These are phyloP conservation scores for Epinephelus awoara DNA, from an alignment of 2,797 vertebrate species.

Conservation along the genomic window DNA sequence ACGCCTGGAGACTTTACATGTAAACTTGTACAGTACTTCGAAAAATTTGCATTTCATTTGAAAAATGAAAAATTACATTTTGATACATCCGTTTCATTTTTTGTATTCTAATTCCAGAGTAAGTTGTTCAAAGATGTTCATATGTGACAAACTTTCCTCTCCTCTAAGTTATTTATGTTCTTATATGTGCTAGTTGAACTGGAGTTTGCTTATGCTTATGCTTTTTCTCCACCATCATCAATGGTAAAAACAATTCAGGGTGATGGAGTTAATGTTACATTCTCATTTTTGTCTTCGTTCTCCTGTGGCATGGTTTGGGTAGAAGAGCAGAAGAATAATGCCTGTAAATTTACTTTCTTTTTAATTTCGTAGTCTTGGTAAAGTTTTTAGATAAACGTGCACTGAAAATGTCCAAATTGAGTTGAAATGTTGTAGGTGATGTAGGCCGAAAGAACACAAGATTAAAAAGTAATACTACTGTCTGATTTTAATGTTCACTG, in stretches of 20 bases:
- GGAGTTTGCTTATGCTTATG: slow-evolving; percentile 87
- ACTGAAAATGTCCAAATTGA: slow-evolving; percentile 97
- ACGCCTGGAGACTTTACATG: slow-evolving; percentile 87
- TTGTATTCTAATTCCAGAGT: slow-evolving; percentile 89
- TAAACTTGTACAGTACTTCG: slow-evolving; percentile 98
- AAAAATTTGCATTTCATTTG: slow-evolving; percentile 88
- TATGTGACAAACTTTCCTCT: slow-evolving; percentile 79
- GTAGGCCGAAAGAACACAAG: slow-evolving; percentile 89
- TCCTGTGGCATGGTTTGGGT: slow-evolving; percentile 94
- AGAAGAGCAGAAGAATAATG: slow-evolving; percentile 86
- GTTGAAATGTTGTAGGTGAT: slow-evolving; percentile 94
- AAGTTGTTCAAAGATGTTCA: slow-evolving; percentile 82
- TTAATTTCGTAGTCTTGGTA: slow-evolving; percentile 95
- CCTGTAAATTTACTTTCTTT: slow-evolving; percentile 86
- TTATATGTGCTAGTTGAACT: slow-evolving; percentile 90
- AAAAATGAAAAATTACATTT: slow-evolving; percentile 93
- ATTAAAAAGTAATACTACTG: slow-evolving; percentile 96
- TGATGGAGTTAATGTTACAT: slow-evolving; percentile 87
- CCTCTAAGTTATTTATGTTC: slow-evolving; percentile 83
- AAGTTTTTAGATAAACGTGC: slow-evolving; percentile 94
- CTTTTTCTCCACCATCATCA: slow-evolving; percentile 90
- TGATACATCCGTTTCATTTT: slow-evolving; percentile 94
- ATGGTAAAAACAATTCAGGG: slow-evolving; percentile 91
- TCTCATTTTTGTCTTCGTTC: slow-evolving; percentile 89
- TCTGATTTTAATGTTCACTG: slow-evolving; percentile 99